These are phyloP conservation scores for Rhea pennata DNA, from an alignment of 2,113 vertebrate species.

Conservation along the genomic window DNA sequence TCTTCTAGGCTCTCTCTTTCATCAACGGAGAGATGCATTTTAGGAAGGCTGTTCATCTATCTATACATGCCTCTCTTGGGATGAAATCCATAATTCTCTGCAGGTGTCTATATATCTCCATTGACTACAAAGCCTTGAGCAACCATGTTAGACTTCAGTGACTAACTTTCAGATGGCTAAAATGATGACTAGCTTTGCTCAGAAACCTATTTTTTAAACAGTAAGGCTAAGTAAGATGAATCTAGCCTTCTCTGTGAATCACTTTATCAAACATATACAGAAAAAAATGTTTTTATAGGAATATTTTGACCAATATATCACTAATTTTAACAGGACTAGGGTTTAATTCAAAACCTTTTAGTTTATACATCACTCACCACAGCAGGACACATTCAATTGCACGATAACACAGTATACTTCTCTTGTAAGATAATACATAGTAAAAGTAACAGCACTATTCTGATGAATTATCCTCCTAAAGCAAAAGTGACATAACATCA, in stretches of 20 bases:
- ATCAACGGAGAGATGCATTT: not conserved
- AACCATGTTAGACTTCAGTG: constrained; percentile 24
- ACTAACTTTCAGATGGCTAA: constrained; percentile 45
- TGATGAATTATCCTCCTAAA: not conserved
- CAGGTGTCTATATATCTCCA: not conserved
- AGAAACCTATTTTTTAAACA: constrained; percentile 46
- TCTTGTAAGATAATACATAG: constrained; percentile 17
- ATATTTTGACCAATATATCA: not conserved
- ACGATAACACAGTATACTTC: not conserved
- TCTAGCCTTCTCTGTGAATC: not conserved
- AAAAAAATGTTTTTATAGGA: not conserved
- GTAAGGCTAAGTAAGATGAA: constrained; percentile 40
- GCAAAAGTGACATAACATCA: not conserved
- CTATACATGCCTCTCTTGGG: not conserved
- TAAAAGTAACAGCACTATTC: not conserved
- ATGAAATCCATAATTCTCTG: constrained; percentile 11
- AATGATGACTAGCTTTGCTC: constrained; percentile 32
- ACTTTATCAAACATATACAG: constrained; percentile 14
- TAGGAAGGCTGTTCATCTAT: not conserved
- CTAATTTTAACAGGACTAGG: not conserved
- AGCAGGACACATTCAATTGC: not conserved
- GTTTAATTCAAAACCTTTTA: not conserved
- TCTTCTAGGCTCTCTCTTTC: not conserved
- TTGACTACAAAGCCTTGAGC: constrained; percentile 36
- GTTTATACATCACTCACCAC: not conserved